phyloP scores from a whole-genome alignment of 2,113 vertebrate genomes.

The Aphyosemion australe region DNA sequence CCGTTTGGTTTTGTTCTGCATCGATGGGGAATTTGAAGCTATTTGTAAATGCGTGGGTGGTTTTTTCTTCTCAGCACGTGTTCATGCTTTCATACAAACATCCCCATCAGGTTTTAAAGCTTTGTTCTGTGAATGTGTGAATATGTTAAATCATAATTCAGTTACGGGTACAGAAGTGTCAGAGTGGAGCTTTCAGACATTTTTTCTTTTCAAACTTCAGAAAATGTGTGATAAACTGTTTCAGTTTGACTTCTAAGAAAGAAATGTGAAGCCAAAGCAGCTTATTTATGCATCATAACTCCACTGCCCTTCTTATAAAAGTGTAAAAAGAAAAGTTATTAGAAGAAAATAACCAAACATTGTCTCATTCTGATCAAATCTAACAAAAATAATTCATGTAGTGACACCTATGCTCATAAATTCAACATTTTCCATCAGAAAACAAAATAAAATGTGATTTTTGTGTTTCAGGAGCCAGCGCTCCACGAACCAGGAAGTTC shows the following conservation, averaged over 20 bases:
- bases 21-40: slow-evolving; percentile 45
- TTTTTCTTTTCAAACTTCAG: background rate
- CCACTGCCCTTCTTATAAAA: too few species aligned
- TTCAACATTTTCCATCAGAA: too few species aligned
- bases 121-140: slow-evolving; percentile 8
- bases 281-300: too few species aligned
- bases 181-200: background rate
- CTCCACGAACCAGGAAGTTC: slow-evolving; percentile 4
- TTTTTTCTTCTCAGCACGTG: slow-evolving; percentile 24
- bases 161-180: background rate
- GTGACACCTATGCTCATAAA: too few species aligned
- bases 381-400: too few species aligned
- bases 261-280: background rate
- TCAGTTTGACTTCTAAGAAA: background rate
- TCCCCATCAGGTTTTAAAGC: background rate
- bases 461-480: slow-evolving; percentile 3
- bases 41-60: slow-evolving; percentile 14
- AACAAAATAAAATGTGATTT: background rate
- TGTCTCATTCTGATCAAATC: too few species aligned
- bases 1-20: background rate
- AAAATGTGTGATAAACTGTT: background rate
- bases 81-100: slow-evolving; percentile 7
- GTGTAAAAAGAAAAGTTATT: background rate
- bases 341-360: background rate
- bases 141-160: background rate